Evolutionary conservation across 2,113 vertebrate genomes (phyloP), one percentile per base, ranked within the genome.

Genomic region (Lepus timidus): DNA sequence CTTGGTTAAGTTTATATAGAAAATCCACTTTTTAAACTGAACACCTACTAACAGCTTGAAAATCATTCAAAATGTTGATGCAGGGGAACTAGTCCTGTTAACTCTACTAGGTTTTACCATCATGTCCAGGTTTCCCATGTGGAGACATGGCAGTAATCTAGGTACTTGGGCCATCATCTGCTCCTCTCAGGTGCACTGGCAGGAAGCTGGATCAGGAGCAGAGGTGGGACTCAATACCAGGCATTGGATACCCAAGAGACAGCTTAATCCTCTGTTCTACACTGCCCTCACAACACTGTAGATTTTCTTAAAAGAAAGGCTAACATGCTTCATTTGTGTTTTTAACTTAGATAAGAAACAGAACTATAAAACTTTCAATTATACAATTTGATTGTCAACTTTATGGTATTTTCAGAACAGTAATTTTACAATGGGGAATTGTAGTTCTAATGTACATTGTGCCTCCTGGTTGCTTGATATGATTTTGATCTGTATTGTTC

Each of bases 401-500:
- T 80, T 1, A 58, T 19, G 4, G 3, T 29, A 36, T 88, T 94
- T 83, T 70, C 67, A 80, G 39, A 64, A 95, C 64, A 81, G 2
- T 76, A 84, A 64, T 78, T 55, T 51, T 85, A 25, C 51, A 83
- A 23, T 36, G 44, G 95, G 78, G 13, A 36, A 81, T 68, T 27
- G 0, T 33, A 39, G 81, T 79, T 87, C 55, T 87, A 36, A 39
- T 58, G 4, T 73, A 39, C 89, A 25, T 74, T 61, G 10, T 62
- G 51, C 16, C 65, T 3, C 11, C 25, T 90, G 16, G 11, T 73
- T 83, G 62, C 51, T 19, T 73, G 27, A 86, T 88, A 74, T 20
- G 29, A 94, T 78, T 82, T 87, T 84, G 33, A 55, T 73, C 25
- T 73, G 4, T 89, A 91, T 71, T 93, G 25, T 44, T 64, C 65